phyloP scores from a whole-genome alignment of 2,888 invertebrate genomes.

The Apamea monoglypha region DNA sequence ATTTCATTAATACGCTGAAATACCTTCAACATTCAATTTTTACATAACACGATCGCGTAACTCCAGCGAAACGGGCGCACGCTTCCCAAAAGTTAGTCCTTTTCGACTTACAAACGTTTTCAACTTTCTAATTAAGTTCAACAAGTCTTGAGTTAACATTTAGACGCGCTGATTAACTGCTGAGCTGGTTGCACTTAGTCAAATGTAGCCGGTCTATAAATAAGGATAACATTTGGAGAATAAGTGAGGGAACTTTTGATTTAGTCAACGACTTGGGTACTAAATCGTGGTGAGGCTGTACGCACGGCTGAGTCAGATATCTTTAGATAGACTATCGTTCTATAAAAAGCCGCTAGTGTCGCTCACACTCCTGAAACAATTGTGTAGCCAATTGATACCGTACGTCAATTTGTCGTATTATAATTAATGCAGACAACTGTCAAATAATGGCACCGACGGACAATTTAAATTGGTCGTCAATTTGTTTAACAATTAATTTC shows the following conservation, averaged over 20 bases:
- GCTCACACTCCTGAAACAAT: background rate
- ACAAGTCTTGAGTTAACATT: constrained; percentile 85
- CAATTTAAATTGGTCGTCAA: background rate
- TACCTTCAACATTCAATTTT: constrained; percentile 51
- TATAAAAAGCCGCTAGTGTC: background rate
- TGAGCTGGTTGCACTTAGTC: constrained; percentile 72
- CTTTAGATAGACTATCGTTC: background rate
- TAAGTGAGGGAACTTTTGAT: constrained; percentile 46
- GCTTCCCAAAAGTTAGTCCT: constrained; percentile 73
- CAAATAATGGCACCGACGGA: background rate
- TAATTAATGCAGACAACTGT: background rate
- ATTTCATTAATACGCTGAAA: constrained; percentile 8
- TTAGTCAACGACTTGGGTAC: constrained; percentile 15
- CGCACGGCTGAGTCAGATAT: background rate
- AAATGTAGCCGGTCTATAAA: constrained; percentile 64
- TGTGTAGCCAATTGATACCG: background rate
- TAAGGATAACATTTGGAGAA: constrained; percentile 58
- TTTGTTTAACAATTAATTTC: background rate
- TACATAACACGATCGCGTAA: constrained; percentile 60
- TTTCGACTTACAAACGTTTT: constrained; percentile 75
- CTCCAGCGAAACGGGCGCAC: constrained; percentile 55
- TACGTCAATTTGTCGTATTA: background rate
- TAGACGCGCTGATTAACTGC: constrained; percentile 83
- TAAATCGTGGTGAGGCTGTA: constrained; percentile 20
- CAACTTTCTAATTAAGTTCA: constrained; percentile 88